Conservation (phyloP, 2,888 invertebrate genomes). For the Koerneria pararmatus region DNA sequence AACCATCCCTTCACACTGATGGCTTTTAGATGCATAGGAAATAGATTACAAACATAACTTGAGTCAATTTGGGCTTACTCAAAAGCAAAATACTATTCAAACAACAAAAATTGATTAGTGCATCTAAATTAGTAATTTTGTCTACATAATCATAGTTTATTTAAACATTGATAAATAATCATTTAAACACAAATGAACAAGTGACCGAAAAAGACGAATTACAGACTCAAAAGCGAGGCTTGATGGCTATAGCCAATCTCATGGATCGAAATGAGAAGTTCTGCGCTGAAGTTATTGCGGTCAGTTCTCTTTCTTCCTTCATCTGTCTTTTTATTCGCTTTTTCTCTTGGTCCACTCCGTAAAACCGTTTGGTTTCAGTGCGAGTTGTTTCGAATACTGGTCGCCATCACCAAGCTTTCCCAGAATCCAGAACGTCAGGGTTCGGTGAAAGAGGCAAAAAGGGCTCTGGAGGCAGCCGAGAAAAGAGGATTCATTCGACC, state of each 20-base stretch:
- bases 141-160: too few species aligned
- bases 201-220: neutral
- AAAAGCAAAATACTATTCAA: too few species aligned
- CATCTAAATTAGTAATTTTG: too few species aligned
- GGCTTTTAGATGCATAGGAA: too few species aligned
- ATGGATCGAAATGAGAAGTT: slow-evolving; percentile 47
- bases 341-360: neutral
- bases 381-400: slow-evolving; percentile 54
- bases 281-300: slow-evolving; percentile 53
- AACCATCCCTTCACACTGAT: neutral
- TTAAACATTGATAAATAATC: too few species aligned
- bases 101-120: neutral
- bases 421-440: neutral
- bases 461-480: slow-evolving; percentile 51
- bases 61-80: too few species aligned
- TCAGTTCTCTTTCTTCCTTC: slow-evolving; percentile 29
- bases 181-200: too few species aligned
- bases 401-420: slow-evolving; percentile 55
- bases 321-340: too few species aligned
- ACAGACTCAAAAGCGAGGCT: slow-evolving; percentile 46
- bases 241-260: slow-evolving; percentile 56
- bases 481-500: slow-evolving; percentile 50
- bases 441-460: slow-evolving; percentile 30
- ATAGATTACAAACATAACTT: too few species aligned
- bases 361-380: slow-evolving; percentile 33